Conservation (phyloP, 2,888 invertebrate genomes). For the Euzetes globulus region DNA sequence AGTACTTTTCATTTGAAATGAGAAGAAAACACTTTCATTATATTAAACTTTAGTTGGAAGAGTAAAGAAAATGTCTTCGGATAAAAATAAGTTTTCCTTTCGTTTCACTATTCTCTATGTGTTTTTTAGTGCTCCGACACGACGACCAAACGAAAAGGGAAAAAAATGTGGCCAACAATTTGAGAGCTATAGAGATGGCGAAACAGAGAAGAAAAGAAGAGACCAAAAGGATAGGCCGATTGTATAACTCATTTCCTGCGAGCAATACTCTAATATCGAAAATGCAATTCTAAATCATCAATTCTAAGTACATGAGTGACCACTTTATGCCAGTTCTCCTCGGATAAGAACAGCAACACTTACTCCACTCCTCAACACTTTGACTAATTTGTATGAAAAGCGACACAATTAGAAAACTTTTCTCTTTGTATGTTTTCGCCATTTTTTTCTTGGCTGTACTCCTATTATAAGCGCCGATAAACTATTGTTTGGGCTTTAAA, state of each 20-base stretch:
- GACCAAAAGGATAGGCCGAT: not conserved
- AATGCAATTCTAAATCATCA: constrained; percentile 6
- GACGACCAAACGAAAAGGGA: no score
- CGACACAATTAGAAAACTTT: not conserved
- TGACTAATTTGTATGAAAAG: constrained; percentile 24
- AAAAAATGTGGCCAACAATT: not conserved
- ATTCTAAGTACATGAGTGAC: constrained; percentile 15
- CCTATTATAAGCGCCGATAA: not conserved
- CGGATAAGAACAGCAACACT: not conserved
- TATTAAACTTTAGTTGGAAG: not conserved
- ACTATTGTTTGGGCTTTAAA: not conserved
- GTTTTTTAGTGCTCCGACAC: not conserved
- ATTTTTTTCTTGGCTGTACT: not conserved
- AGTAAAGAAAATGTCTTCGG: not conserved
- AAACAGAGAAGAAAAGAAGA: not conserved
- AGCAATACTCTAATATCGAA: constrained; percentile 8
- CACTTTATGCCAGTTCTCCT: not conserved
- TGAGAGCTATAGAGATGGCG: no score
- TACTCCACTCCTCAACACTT: not conserved
- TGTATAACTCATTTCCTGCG: not conserved
- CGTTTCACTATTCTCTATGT: not conserved
- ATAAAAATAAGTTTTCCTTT: not conserved
- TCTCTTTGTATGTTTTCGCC: not conserved
- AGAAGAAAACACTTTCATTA: not conserved
- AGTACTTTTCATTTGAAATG: not conserved